Evolutionary conservation across 2,888 invertebrate species (phyloP), one percentile per base, ranked within the genome.

Genomic region (Caradrina kadenii): DNA sequence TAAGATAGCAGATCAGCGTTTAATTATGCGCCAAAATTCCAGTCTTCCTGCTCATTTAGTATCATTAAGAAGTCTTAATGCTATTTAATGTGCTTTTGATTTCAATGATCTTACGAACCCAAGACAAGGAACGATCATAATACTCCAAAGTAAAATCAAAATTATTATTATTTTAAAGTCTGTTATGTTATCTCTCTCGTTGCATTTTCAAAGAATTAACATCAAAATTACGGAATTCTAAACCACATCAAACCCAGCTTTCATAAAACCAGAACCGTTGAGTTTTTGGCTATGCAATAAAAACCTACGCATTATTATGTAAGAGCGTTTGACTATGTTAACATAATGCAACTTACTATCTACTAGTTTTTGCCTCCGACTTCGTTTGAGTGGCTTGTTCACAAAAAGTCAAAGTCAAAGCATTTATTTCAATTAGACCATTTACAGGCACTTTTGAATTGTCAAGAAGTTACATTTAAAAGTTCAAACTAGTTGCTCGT

Each of bases 241-340:
- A n/a, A 64, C 21, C 39, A 69, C 48, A 48, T 53, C 22, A 52
- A 64, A 19, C 22, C 4, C 6, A 67, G 31, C 71, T 81, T 77
- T 74, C 71, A 67, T 77, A 76, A 72, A 69, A 74, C 69, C 26
- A 77, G 68, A 80, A 76, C 26, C 59, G 69, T 64, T 31, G 26
- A 64, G 21, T 61, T 78, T 80, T 76, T 59, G 69, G 61, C 80
- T 71, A 62, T 66, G 80, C 71, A 80, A 85, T 80, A 81, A 77
- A 75, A 83, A 69, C 79, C 84, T 80, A 86, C 86, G 76, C 81
- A 58, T 11, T 58, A 50, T 82, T 71, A 73, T 72, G 85, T 63
- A 83, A 87, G 35, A 61, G 2, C 31, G 63, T 53, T 63, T 64
- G 59, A 52, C 63, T 69, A 45, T 66, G 70, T 70, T 62, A 70